Evolutionary conservation across 2,113 vertebrate genomes (phyloP).

Genomic region (Pheucticus melanocephalus): DNA sequence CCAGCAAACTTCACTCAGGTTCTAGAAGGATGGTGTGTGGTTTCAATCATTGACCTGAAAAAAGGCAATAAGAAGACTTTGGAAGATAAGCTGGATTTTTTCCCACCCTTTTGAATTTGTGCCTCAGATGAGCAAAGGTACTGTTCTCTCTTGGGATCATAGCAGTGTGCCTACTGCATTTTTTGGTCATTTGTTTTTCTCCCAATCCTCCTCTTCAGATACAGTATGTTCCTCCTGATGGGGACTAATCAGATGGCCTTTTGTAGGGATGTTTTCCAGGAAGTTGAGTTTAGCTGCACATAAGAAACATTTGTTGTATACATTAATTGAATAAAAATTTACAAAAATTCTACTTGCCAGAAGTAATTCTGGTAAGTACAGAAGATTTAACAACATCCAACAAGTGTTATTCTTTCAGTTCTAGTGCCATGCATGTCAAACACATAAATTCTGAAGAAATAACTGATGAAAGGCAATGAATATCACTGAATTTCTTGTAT

Average conservation of each 20-base stretch:
- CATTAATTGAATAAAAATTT: slow-evolving; percentile 10
- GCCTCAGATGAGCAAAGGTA: neutral
- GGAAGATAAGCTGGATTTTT: neutral
- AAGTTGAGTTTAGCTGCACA: neutral
- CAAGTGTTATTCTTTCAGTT: neutral
- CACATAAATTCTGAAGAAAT: neutral
- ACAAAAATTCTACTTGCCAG: slow-evolving; percentile 1
- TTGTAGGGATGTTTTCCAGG: neutral
- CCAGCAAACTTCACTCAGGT: neutral
- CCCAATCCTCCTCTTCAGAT: neutral
- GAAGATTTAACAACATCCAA: neutral
- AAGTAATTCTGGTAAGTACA: neutral
- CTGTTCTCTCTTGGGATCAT: neutral
- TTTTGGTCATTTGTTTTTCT: slow-evolving; percentile 1
- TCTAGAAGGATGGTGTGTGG: neutral
- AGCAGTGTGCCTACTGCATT: neutral
- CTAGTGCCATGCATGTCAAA: neutral
- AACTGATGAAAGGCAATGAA: neutral
- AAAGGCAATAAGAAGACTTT: neutral
- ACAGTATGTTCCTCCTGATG: neutral
- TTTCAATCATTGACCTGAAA: neutral
- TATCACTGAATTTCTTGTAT: neutral
- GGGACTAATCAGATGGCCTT: neutral
- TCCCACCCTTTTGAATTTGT: neutral
- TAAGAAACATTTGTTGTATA: slow-evolving; percentile 33